Percentiles rank a stretch among this genome's conserved stretches.
These are phyloP conservation scores for Eurytemora carolleeae DNA, from an alignment of 1,140 invertebrate genomes.

Conservation along the genomic window DNA sequence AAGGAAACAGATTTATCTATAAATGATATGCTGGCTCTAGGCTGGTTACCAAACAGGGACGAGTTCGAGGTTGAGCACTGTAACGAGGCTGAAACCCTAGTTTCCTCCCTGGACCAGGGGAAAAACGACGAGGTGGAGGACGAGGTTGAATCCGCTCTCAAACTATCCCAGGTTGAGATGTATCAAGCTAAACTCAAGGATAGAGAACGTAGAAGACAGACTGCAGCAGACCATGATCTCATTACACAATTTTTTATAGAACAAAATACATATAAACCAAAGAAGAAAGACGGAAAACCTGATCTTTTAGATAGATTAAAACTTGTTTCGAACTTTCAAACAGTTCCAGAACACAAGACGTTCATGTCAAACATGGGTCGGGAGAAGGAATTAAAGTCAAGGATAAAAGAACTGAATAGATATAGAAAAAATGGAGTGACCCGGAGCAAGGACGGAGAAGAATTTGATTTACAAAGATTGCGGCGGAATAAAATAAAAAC, in stretches of 20 bases:
- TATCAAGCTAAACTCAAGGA: slow-evolving; percentile 64
- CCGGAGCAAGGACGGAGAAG: not conserved
- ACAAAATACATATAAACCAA: not conserved
- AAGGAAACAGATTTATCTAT: slow-evolving; percentile 52
- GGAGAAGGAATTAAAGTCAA: not conserved
- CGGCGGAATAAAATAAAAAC: slow-evolving; percentile 1
- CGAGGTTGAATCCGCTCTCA: slow-evolving; percentile 52
- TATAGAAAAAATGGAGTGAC: not conserved
- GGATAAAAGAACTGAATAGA: not conserved
- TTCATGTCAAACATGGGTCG: slow-evolving; percentile 3
- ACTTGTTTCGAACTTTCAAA: not conserved
- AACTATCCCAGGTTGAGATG: slow-evolving; percentile 64
- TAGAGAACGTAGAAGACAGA: slow-evolving; percentile 59
- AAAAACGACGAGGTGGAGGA: slow-evolving; percentile 49
- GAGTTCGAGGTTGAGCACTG: slow-evolving; percentile 92
- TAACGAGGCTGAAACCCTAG: slow-evolving; percentile 67
- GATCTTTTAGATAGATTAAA: not conserved
- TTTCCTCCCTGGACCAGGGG: slow-evolving; percentile 55
- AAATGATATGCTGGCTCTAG: slow-evolving; percentile 60
- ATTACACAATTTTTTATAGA: slow-evolving; percentile 8
- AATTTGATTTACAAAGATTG: not conserved
- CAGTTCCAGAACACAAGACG: not conserved
- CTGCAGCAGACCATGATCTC: slow-evolving; percentile 44
- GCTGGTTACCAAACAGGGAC: slow-evolving; percentile 87
- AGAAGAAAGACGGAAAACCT: not conserved